Percentiles rank a stretch among this genome's conserved stretches.
Conservation (phyloP, 64 coral and sea anemone species). For the Stichodactyla mertensii region DNA sequence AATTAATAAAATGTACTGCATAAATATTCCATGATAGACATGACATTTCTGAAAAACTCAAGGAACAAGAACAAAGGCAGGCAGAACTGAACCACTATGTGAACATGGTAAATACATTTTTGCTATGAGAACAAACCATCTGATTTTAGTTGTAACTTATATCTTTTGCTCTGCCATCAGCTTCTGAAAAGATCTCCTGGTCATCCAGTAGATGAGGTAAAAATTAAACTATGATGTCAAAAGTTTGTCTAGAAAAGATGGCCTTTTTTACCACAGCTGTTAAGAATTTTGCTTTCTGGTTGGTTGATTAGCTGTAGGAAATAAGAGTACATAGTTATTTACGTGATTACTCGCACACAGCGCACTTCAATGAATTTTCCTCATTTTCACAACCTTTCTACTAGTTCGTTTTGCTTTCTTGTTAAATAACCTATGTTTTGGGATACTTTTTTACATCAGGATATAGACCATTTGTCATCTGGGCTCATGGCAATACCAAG, state of each 20-base stretch:
- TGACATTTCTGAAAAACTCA: slow-evolving; percentile 43
- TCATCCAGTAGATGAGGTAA: slow-evolving; percentile 42
- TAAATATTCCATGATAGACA: neutral
- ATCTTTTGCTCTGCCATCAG: neutral
- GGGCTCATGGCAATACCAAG: neutral
- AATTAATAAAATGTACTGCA: neutral
- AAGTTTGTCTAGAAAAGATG: no score
- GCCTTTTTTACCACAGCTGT: no score
- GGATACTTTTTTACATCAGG: neutral
- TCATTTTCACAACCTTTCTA: no score
- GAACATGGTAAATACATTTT: slow-evolving; percentile 33
- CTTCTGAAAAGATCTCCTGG: slow-evolving; percentile 57
- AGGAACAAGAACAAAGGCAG: slow-evolving; percentile 52
- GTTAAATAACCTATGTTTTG: neutral
- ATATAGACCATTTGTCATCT: neutral
- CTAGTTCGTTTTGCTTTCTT: no score
- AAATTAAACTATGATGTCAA: neutral
- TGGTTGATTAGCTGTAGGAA: no score
- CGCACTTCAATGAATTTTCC: no score
- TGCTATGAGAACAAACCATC: neutral
- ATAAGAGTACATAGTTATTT: no score
- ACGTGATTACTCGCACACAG: no score
- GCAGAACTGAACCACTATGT: slow-evolving; percentile 66
- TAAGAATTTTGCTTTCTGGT: no score
- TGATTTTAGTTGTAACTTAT: neutral